Evolutionary conservation across 2,888 invertebrate species (phyloP).

Genomic region (Philonicus albiceps): DNA sequence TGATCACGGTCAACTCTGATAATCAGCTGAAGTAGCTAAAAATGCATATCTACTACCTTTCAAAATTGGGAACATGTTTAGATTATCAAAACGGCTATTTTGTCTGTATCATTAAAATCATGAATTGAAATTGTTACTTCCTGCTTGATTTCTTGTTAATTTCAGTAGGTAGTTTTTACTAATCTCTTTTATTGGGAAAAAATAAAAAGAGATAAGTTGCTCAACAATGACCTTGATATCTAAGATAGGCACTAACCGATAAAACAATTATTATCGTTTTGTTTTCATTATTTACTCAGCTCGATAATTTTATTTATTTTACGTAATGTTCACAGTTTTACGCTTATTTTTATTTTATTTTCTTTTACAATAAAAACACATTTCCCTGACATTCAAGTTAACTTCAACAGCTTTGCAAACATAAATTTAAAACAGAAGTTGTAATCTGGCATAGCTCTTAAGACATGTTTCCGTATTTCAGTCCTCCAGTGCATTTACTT

Average conservation of each 20-base stretch:
- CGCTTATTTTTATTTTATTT: too few relatives aligned
- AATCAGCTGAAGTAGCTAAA: background rate
- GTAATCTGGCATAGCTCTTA: background rate
- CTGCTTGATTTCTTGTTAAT: background rate
- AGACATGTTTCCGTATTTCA: background rate
- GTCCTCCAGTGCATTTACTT: background rate
- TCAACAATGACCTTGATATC: background rate
- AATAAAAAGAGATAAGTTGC: background rate
- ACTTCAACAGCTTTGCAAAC: background rate
- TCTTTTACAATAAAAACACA: background rate
- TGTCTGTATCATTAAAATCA: background rate
- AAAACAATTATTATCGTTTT: conserved; percentile 9
- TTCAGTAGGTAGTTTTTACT: background rate
- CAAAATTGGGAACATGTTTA: background rate
- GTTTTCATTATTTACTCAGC: background rate
- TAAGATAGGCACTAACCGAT: background rate
- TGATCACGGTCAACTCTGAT: too few relatives aligned
- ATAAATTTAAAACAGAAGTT: background rate
- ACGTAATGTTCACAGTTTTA: background rate
- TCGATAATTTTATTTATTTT: background rate
- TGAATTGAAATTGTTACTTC: background rate
- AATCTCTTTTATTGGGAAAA: background rate
- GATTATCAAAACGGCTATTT: background rate
- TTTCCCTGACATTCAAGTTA: background rate
- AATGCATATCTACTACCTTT: background rate